Evolutionary conservation across 2,888 invertebrate species (phyloP).

Genomic region (Clusia tigrina): DNA sequence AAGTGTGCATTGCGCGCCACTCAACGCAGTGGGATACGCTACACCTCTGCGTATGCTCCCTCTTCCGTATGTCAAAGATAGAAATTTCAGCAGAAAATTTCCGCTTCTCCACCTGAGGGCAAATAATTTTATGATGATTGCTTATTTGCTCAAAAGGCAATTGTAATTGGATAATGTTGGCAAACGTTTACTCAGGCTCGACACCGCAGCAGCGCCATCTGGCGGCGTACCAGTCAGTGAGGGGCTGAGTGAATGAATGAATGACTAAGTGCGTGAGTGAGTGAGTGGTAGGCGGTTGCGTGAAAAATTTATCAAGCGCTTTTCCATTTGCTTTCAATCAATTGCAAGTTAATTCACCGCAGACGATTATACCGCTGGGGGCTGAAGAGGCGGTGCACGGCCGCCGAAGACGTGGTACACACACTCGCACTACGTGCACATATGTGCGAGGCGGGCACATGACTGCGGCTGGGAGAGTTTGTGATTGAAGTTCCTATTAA

Average conservation of each 20-base stretch:
- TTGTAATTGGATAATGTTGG: constrained; percentile 11
- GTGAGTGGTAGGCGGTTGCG: neutral
- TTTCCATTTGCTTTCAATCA: constrained; percentile 9
- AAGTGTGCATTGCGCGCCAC: neutral
- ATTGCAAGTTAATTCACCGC: neutral
- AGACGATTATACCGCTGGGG: neutral
- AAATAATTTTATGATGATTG: constrained; percentile 10
- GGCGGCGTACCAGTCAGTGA: neutral
- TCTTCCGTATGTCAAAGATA: neutral
- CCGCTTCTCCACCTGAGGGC: constrained; percentile 4
- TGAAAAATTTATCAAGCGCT: neutral
- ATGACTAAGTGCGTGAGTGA: neutral
- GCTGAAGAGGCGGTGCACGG: neutral
- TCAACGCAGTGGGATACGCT: neutral
- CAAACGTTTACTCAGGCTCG: no score
- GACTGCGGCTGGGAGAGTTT: neutral
- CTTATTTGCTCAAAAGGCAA: constrained; percentile 12
- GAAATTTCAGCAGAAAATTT: neutral
- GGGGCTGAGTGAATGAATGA: neutral
- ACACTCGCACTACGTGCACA: neutral
- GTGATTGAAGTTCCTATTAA: constrained; percentile 4
- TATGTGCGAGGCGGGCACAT: no score
- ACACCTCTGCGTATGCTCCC: neutral
- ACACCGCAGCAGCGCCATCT: constrained; percentile 1
- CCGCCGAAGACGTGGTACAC: neutral